Evolutionary conservation across 2,113 vertebrate genomes (phyloP), one percentile per base, ranked within the genome.

Genomic region (Psophia crepitans): DNA sequence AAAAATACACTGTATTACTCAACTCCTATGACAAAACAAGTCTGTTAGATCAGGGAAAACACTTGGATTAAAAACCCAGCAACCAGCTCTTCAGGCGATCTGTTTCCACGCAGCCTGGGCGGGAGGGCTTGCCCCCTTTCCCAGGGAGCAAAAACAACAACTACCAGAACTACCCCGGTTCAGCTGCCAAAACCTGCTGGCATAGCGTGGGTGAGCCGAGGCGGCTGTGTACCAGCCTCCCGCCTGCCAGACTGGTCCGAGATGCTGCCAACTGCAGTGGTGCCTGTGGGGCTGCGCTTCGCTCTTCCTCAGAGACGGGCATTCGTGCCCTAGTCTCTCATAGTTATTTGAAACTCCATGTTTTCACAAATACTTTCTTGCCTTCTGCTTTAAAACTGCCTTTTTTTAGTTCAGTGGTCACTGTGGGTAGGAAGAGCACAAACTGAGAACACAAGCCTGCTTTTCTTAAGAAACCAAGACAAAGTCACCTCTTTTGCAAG

Each of bases 101-200:
- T 79, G 23, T 35, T 71, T 77, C 56, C 15, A 10, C 0, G 0
- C 2, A 74, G 30, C 17, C 0, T 1, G 14, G 22, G 14, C 2
- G n/a, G 9, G 43, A 43, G 43, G 10, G 8, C 10, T 58, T 68
- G 23, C 30, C 84, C 2, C 33, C 16, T 61, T 60, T 56, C 30
- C 37, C 0, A 0, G 6, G 44, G 27, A 24, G 46, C 21, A 57
- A 44, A 8, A 74, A 20, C 37, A 33, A 16, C 39, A 61, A 22
- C 32, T 87, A 23, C 49, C 8, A n/a, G 81, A 49, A 14, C 6
- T 7, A 33, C 15, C 12, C 37, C 20, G 44, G 30, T 11, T 4
- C 0, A 0, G 51, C 46, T 90, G 35, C 49, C 84, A 53, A 33
- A 70, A 70, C 15, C 43, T 58, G 10, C 58, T 83, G 49, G n/a